phyloP scores from a whole-genome alignment of 1,140 invertebrate genomes.

The Halesus radiatus region DNA sequence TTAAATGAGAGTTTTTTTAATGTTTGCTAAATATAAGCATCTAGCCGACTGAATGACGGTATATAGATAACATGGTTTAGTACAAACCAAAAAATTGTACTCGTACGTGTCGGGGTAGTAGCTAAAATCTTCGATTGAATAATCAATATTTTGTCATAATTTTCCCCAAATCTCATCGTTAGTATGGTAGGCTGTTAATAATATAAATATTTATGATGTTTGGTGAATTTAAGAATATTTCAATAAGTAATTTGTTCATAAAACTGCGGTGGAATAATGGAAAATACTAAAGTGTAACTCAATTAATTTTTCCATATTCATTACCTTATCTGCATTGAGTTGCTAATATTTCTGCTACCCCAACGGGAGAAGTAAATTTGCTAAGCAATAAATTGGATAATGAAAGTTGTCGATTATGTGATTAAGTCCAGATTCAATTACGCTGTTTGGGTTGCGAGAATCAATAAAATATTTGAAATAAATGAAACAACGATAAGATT shows the following conservation, averaged over 20 bases:
- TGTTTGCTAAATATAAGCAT: too few relatives aligned
- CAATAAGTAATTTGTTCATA: too few relatives aligned
- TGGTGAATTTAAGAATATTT: too few relatives aligned
- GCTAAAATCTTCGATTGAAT: background rate
- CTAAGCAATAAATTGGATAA: background rate
- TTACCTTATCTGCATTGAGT: background rate
- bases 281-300: background rate
- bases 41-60: too few relatives aligned
- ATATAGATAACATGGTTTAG: too few relatives aligned
- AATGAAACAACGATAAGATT: too few relatives aligned
- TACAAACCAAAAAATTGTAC: too few relatives aligned
- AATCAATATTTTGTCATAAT: background rate
- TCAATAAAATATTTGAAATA: too few relatives aligned
- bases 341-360: background rate
- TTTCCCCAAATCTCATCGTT: background rate
- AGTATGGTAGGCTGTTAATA: background rate
- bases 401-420: background rate
- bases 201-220: background rate
- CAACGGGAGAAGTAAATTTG: background rate
- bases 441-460: too few relatives aligned
- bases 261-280: background rate
- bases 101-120: too few relatives aligned
- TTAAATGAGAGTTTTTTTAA: too few relatives aligned
- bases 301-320: conserved; percentile 17
- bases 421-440: conserved; percentile 1